Conservation (phyloP, 2,797 vertebrate species). For the Telmatherina bonti region DNA sequence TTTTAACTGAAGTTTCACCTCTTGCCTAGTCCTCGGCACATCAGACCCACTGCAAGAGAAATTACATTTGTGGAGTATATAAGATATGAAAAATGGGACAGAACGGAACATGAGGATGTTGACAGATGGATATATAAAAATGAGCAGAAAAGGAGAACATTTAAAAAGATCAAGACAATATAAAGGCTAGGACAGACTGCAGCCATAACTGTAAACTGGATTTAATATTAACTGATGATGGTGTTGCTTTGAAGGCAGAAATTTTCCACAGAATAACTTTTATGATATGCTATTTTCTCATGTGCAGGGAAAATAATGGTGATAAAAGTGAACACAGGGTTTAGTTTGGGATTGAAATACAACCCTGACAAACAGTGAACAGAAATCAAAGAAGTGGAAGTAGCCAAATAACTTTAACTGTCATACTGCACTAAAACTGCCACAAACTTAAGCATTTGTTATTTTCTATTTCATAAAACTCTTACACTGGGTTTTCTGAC, state of each 20-base stretch:
- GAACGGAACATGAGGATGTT: not conserved
- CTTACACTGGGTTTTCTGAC: no score
- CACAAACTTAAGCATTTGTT: no score
- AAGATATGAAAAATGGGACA: conserved; percentile 2
- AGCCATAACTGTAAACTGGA: not conserved
- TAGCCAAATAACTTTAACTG: no score
- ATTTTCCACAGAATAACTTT: not conserved
- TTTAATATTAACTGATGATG: not conserved
- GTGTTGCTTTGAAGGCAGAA: not conserved
- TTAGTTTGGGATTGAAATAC: no score
- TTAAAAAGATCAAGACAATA: not conserved
- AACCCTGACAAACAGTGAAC: no score
- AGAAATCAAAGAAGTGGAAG: no score
- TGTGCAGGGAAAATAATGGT: not conserved
- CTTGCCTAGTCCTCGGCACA: conserved; percentile 11
- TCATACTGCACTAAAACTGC: no score
- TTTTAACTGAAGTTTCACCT: conserved; percentile 41
- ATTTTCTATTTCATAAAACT: no score
- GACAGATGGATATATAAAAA: not conserved
- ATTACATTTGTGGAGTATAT: conserved; percentile 8
- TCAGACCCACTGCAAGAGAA: conserved; percentile 26
- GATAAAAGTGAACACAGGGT: not conserved
- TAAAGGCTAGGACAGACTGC: no score
- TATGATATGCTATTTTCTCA: not conserved
- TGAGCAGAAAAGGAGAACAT: not conserved